phyloP scores from a whole-genome alignment of 2,797 vertebrate genomes.

The Taenioides sp. region DNA sequence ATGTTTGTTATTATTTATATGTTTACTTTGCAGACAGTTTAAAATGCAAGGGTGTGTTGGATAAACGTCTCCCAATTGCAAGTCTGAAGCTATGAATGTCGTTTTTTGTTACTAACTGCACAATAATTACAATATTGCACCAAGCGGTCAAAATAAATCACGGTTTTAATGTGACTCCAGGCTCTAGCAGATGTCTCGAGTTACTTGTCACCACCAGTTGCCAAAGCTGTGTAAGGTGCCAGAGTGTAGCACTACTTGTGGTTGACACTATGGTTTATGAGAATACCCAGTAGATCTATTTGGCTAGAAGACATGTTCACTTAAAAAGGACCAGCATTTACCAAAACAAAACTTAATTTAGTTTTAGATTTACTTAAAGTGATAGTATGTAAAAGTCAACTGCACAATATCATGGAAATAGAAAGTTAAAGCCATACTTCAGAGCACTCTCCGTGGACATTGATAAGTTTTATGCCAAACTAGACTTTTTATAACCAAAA shows the following conservation, averaged over 20 bases:
- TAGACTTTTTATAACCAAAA: too few relatives aligned
- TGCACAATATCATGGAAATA: too few relatives aligned
- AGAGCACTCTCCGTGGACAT: too few relatives aligned
- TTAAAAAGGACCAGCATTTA: too few relatives aligned
- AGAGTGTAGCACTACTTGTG: constrained; percentile 22
- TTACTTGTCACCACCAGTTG: constrained; percentile 35
- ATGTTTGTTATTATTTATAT: not conserved
- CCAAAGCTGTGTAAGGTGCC: constrained; percentile 37
- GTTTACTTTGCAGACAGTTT: not conserved
- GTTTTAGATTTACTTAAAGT: too few relatives aligned
- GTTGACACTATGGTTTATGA: not conserved
- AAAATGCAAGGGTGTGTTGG: not conserved
- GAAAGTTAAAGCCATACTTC: too few relatives aligned
- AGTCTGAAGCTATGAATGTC: not conserved
- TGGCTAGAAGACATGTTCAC: not conserved
- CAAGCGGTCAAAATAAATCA: constrained; percentile 16
- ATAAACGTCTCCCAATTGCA: not conserved
- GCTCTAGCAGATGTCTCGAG: constrained; percentile 14
- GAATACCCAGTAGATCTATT: not conserved
- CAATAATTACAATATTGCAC: constrained; percentile 9
- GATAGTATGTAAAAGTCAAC: too few relatives aligned
- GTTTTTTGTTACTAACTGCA: not conserved
- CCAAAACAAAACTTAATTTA: too few relatives aligned
- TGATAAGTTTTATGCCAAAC: too few relatives aligned
- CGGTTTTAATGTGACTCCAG: constrained; percentile 20